phyloP scores from a whole-genome alignment of 1,140 invertebrate species.

The Drosophila willistoni region DNA sequence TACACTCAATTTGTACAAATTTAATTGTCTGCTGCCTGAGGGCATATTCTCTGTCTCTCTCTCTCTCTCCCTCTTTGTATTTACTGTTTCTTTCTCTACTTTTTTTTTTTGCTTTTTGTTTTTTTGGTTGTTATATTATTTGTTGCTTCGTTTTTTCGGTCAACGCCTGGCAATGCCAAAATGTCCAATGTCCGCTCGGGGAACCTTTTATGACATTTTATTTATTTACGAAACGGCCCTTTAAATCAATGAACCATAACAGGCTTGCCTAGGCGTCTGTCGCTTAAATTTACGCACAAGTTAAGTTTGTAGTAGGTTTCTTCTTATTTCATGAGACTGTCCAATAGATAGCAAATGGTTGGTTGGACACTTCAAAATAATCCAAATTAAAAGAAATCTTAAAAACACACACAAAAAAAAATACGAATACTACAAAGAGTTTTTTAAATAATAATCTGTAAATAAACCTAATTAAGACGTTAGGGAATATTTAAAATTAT shows the following conservation, averaged over 20 bases:
- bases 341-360: slow-evolving; percentile 10
- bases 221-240: slow-evolving; percentile 77
- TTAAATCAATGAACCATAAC: slow-evolving; percentile 79
- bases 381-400: too few species aligned
- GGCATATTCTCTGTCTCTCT: slow-evolving; percentile 41
- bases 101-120: slow-evolving; percentile 23
- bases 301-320: slow-evolving; percentile 23
- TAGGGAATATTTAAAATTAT: too few species aligned
- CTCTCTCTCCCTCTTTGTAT: slow-evolving; percentile 58
- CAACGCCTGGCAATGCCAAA: slow-evolving; percentile 63
- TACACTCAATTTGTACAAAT: slow-evolving; percentile 81
- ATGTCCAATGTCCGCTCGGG: slow-evolving; percentile 51
- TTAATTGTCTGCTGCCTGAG: slow-evolving; percentile 72
- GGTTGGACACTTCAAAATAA: not conserved
- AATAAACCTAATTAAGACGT: too few species aligned
- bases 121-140: slow-evolving; percentile 47
- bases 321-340: not conserved
- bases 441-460: too few species aligned
- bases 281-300: slow-evolving; percentile 74
- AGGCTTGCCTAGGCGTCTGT: slow-evolving; percentile 50
- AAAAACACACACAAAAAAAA: too few species aligned
- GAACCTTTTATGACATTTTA: slow-evolving; percentile 75
- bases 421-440: too few species aligned
- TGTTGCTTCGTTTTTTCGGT: slow-evolving; percentile 60
- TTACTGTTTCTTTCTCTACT: slow-evolving; percentile 32